Conservation (phyloP, 2,797 vertebrate species). For the Coracias cyanogaster region DNA sequence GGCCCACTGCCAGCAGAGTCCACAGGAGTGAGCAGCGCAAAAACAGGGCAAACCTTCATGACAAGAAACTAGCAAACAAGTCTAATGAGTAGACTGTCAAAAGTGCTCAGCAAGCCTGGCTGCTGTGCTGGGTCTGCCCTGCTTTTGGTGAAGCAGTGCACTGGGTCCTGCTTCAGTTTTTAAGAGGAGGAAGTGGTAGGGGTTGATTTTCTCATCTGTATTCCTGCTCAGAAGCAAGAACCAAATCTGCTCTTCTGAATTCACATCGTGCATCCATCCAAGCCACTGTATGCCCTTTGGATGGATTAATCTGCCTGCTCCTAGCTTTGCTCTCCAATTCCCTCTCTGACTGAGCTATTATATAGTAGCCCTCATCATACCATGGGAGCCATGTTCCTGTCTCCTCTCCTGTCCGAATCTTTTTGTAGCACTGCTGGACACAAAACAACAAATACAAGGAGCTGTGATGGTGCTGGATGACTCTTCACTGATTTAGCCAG, state of each 20-base stretch:
- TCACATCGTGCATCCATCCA: neutral
- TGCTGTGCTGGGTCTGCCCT: neutral
- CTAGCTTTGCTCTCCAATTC: neutral
- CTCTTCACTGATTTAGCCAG: neutral
- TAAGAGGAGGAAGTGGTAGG: neutral
- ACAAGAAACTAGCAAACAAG: rapidly evolving
- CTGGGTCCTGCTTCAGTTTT: neutral
- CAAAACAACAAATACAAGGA: neutral
- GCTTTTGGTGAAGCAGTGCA: neutral
- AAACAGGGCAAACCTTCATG: neutral
- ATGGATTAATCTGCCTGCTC: constrained; percentile 16
- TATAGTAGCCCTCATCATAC: neutral
- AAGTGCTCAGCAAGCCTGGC: neutral
- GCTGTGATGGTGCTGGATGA: neutral
- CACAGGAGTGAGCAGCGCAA: neutral
- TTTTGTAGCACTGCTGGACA: neutral
- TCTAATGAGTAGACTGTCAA: neutral
- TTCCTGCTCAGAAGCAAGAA: neutral
- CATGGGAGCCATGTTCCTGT: neutral
- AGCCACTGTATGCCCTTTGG: neutral
- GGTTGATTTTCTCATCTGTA: constrained; percentile 22
- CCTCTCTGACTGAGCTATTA: neutral
- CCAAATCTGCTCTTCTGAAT: constrained; percentile 6
- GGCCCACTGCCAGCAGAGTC: neutral
- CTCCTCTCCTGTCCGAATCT: neutral